A percentile compares a stretch with the other conserved stretches of the same genome.
Evolutionary conservation across 1,140 invertebrate species (phyloP).

Genomic region (Trypoxylus dichotomus): DNA sequence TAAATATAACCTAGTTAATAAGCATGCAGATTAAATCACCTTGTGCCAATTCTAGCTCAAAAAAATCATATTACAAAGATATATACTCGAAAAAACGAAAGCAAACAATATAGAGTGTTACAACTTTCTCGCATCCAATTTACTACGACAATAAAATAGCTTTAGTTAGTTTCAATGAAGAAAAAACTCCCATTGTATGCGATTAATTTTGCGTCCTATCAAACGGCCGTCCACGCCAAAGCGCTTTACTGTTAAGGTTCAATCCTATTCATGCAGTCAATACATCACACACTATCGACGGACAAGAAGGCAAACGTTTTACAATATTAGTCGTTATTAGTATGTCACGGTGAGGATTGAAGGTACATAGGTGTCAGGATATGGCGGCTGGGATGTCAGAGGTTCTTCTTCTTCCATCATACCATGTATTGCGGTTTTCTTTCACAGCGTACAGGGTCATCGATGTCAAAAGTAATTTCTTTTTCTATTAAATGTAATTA

Average conservation of each 20-base stretch:
- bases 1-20: too few relatives aligned
- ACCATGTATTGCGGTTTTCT: not conserved
- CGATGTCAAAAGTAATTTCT: not conserved
- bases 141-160: too few relatives aligned
- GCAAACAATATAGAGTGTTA: too few relatives aligned
- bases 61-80: too few relatives aligned
- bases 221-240: not conserved
- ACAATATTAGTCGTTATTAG: conserved; percentile 12
- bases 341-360: not conserved
- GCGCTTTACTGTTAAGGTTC: not conserved
- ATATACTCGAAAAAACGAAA: too few relatives aligned
- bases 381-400: not conserved
- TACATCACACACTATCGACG: not conserved
- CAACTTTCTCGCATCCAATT: too few relatives aligned
- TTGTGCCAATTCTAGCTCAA: too few relatives aligned
- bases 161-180: too few relatives aligned
- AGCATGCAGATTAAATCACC: too few relatives aligned
- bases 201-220: not conserved
- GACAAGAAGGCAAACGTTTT: not conserved
- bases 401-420: not conserved
- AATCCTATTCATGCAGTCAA: conserved; percentile 2
- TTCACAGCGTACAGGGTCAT: not conserved
- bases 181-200: not conserved
- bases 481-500: conserved; percentile 4
- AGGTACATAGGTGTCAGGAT: not conserved